These are phyloP conservation scores for Rhinophrynus dorsalis DNA, from an alignment of 2,797 vertebrate species.

Conservation along the genomic window DNA sequence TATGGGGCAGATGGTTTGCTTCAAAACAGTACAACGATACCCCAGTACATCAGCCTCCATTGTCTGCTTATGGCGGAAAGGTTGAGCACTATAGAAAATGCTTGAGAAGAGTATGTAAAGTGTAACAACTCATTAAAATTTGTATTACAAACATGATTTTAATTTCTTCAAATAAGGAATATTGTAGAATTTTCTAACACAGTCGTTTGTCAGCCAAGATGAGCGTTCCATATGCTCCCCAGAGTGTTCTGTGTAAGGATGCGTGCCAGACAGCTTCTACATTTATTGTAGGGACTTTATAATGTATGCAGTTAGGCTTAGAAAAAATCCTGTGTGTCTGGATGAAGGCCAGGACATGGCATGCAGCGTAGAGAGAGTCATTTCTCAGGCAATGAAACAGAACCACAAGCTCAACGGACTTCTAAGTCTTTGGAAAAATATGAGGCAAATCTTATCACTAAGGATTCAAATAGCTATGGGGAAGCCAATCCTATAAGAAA, in stretches of 20 bases:
- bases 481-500: too few relatives aligned
- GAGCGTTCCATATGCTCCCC: conserved; percentile 8
- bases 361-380: conserved; percentile 8
- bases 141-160: background rate
- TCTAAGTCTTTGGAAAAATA: background rate
- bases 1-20: too few relatives aligned
- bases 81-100: background rate
- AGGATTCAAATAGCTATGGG: too few relatives aligned
- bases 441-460: background rate
- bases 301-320: conserved; percentile 18
- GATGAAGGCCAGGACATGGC: conserved; percentile 2
- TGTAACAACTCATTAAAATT: background rate
- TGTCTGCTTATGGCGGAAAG: background rate
- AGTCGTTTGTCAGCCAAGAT: background rate
- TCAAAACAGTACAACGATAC: too few relatives aligned
- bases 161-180: background rate
- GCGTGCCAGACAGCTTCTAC: conserved; percentile 3
- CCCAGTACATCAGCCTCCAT: too few relatives aligned
- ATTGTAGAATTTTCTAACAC: conserved; percentile 20
- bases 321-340: background rate
- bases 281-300: conserved; percentile 14
- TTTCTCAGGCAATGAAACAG: conserved; percentile 26
- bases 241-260: conserved; percentile 8
- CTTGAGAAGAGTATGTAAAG: background rate
- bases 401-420: background rate